Percentiles rank a stretch among this genome's conserved stretches.
These are phyloP conservation scores for Centroberyx gerrardi DNA, from an alignment of 2,797 vertebrate genomes.

Conservation along the genomic window DNA sequence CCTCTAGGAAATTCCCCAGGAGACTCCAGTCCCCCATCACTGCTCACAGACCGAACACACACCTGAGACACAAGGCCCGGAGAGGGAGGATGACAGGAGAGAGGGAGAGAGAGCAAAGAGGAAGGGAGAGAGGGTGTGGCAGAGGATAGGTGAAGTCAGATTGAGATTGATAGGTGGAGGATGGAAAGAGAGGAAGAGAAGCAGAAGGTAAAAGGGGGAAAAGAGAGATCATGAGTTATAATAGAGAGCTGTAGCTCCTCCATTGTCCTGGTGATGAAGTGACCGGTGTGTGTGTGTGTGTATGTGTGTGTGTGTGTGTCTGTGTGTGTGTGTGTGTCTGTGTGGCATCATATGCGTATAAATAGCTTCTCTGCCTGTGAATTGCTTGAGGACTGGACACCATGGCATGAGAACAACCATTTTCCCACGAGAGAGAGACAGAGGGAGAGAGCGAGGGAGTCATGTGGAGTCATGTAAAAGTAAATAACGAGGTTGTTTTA, in stretches of 20 bases:
- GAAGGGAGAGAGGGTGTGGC: neutral
- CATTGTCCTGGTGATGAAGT: slow-evolving; percentile 38
- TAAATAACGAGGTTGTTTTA: slow-evolving; percentile 63
- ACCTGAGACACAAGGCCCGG: slow-evolving; percentile 53
- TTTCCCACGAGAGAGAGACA: slow-evolving; percentile 59
- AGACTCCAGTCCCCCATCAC: slow-evolving; percentile 98
- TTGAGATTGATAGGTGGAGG: slow-evolving; percentile 25
- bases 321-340: neutral
- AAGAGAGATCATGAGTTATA: slow-evolving; percentile 43
- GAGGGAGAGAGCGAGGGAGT: neutral
- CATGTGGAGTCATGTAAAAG: slow-evolving; percentile 50
- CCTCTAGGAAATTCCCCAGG: slow-evolving; percentile 96
- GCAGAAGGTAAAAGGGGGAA: neutral
- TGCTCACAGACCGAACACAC: slow-evolving; percentile 61
- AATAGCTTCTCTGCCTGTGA: slow-evolving; percentile 72
- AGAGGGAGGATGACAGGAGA: slow-evolving; percentile 6
- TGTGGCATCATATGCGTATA: slow-evolving; percentile 58
- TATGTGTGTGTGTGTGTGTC: no score
- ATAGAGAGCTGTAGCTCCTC: slow-evolving; percentile 27
- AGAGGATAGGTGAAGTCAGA: slow-evolving; percentile 12
- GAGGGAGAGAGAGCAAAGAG: neutral
- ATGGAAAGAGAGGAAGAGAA: slow-evolving; percentile 28
- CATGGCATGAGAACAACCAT: slow-evolving; percentile 64
- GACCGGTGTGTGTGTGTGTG: slow-evolving; percentile 24
- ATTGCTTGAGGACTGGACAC: slow-evolving; percentile 58